Evolutionary conservation across 2,888 invertebrate genomes (phyloP).

Genomic region (Sericinus montela): DNA sequence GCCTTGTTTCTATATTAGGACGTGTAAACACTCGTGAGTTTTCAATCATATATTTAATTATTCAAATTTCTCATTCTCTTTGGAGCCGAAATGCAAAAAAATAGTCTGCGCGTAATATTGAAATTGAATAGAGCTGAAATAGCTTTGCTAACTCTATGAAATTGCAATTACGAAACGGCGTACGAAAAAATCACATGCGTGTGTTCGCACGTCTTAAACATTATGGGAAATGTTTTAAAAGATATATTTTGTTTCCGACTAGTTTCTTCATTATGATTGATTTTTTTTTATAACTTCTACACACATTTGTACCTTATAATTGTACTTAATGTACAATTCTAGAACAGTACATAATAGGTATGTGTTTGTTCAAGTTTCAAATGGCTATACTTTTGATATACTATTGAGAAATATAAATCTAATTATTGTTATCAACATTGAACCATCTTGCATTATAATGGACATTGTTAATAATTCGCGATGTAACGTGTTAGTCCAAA

Average conservation of each 20-base stretch:
- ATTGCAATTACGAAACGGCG: too few species aligned
- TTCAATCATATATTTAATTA: too few species aligned
- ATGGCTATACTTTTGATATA: constrained; percentile 17
- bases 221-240: background rate
- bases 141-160: too few species aligned
- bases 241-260: background rate
- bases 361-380: constrained; percentile 11
- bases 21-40: background rate
- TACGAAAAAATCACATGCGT: background rate
- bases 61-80: too few species aligned
- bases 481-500: background rate
- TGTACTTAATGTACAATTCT: constrained; percentile 5
- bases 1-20: background rate
- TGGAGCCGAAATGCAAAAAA: too few species aligned
- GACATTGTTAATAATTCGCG: constrained; percentile 1
- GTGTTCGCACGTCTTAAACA: constrained; percentile 2
- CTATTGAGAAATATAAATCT: constrained; percentile 7
- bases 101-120: too few species aligned
- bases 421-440: constrained; percentile 5
- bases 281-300: background rate
- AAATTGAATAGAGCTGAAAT: too few species aligned
- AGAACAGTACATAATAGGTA: background rate
- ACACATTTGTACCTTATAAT: background rate
- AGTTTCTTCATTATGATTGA: background rate
- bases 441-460: constrained; percentile 2